Conservation (phyloP, 1,140 invertebrate genomes). For the Lepidurus apus region DNA sequence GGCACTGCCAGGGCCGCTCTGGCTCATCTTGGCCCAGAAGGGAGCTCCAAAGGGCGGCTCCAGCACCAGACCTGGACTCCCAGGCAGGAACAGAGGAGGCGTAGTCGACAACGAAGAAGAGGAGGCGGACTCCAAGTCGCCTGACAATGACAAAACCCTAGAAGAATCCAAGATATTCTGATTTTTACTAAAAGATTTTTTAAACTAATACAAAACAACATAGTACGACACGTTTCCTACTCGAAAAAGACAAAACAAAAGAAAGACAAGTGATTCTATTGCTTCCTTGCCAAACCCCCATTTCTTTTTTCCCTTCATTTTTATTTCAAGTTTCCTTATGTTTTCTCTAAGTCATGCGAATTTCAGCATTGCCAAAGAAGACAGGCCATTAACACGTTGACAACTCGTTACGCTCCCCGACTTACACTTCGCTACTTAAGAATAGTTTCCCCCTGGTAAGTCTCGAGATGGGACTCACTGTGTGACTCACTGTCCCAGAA, state of each 20-base stretch:
- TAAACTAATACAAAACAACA: background rate
- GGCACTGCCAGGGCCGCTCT: conserved; percentile 38
- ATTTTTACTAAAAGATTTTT: background rate
- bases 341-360: background rate
- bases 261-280: no score
- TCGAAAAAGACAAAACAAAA: no score
- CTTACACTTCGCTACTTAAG: background rate
- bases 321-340: background rate
- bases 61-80: conserved; percentile 20
- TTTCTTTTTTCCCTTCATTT: background rate
- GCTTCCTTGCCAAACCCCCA: background rate
- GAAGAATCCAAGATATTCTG: background rate
- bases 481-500: background rate
- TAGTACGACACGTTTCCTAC: conserved; percentile 7
- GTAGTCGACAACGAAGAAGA: conserved; percentile 4
- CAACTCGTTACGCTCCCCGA: background rate
- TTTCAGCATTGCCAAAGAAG: background rate
- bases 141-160: conserved; percentile 19
- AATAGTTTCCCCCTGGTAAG: background rate
- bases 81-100: background rate
- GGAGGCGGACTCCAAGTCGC: conserved; percentile 27
- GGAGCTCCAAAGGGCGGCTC: conserved; percentile 50
- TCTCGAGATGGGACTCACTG: background rate
- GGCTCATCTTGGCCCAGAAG: conserved; percentile 76
- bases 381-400: background rate